Base-by-base conservation (phyloP, 2,888 invertebrate genomes). In the Conus canariensis region DNA sequence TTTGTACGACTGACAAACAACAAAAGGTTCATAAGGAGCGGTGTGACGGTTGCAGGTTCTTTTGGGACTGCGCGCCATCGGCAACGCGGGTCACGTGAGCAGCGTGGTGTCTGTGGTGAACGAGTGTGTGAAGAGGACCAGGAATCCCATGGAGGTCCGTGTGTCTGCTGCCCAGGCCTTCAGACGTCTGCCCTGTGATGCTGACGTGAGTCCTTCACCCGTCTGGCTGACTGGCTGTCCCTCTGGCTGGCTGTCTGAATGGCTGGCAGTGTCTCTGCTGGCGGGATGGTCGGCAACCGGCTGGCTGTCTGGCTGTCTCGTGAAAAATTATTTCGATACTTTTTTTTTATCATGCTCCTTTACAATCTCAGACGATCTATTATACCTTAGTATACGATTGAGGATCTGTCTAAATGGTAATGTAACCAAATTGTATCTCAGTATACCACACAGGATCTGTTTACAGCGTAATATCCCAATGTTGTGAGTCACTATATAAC, bases 101-200 rank as follows among this genome's bases (percentile, higher is more conserved):
- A 88, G 90, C 59, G 87, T 92, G 9, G 92, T 94, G n/a, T 90
- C 93, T 12, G 92, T 93, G 12, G 90, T 96, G 67, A 93, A 93
- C 89, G 91, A 92, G n/a, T 96, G 96, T 92, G 91, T 93, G 90
- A 91, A 86, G 64, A 93, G 98, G 94, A 95, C 96, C 1, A 96
- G 97, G 25, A 96, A 97, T 14, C 97, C 98, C 0, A 97, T 97
- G 89, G 98, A 98, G 77, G 96, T 98, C 70, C 97, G 98, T 93
- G 96, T 99, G 90, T 97, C 98, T 16, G 98, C 98, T 10, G 97
- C 99, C 22, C 97, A 98, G 92, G 98, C 98, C 1, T 97, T 98
- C 96, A 97, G 97, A 0, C 97, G 98, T 19, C 97, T 98, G 93
- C 97, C 97, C 16, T 98, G 98, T 96, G 97, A 97, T 67, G 92